Percentiles rank a stretch among this genome's conserved stretches.
Conservation (phyloP, 2,797 vertebrate genomes). For the Benthosema pterotum region DNA sequence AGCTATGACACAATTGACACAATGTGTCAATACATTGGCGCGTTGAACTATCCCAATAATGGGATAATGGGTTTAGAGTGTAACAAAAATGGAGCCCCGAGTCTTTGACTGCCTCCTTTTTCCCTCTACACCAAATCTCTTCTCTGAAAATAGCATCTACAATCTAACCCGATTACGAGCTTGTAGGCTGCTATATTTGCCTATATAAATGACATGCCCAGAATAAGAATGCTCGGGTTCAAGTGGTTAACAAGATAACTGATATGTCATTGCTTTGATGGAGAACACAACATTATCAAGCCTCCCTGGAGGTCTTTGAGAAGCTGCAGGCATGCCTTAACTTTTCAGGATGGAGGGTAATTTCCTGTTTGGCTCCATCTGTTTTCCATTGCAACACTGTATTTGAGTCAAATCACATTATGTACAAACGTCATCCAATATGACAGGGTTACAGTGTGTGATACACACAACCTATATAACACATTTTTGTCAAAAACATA, state of each 20-base stretch:
- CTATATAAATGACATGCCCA: too few species aligned
- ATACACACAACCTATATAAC: background rate
- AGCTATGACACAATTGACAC: too few species aligned
- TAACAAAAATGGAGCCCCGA: too few species aligned
- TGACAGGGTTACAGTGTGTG: background rate
- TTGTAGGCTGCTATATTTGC: too few species aligned
- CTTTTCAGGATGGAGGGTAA: slow-evolving; percentile 9
- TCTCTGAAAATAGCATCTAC: too few species aligned
- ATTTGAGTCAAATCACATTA: slow-evolving; percentile 23
- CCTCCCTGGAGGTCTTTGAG: background rate
- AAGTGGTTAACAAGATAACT: slow-evolving; percentile 1
- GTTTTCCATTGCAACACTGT: background rate
- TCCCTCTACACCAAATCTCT: too few species aligned
- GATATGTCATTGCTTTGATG: background rate
- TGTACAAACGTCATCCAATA: slow-evolving; percentile 13
- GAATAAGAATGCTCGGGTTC: too few species aligned
- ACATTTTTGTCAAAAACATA: background rate
- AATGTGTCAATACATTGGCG: too few species aligned
- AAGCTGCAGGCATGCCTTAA: slow-evolving; percentile 10
- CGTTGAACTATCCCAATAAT: too few species aligned
- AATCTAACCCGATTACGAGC: too few species aligned
- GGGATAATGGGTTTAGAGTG: too few species aligned
- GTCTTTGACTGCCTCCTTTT: too few species aligned
- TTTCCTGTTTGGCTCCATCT: slow-evolving; percentile 19
- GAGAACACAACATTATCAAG: slow-evolving; percentile 8